Base-by-base conservation (phyloP, 92 coral and sea anemone species). In the Phenganax marumi region DNA sequence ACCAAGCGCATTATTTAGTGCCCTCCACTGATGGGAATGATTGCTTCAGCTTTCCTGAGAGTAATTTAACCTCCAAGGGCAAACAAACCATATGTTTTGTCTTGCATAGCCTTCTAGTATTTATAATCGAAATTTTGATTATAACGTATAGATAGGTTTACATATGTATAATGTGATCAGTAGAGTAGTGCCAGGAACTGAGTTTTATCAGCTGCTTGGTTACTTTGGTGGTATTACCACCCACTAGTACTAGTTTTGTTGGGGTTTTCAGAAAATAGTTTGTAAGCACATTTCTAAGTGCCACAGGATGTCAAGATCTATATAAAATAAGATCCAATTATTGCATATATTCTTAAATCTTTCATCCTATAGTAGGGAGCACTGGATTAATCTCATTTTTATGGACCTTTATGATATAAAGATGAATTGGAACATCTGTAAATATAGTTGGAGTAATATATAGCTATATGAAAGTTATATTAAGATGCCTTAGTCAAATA, bases 401-500 rank as follows among this genome's bases (percentile, higher is more conserved):
- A 48, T 78, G 60, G 83, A 78, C 21, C 55, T 46, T 63, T 63
- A 78, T 46, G 53, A 16, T 52, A 57, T 78, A 48, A 22, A 62
- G 22, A 49, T 78, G 48, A 65, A 78, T 78, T 24, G 9, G 39
- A 77, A 69, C 50, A 47, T 61, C 57, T 78, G 73, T 78, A 78
- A 78, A 78, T 78, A 78, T 78, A 78, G 73, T 61, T 78, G 60
- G 52, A 78, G 71, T 60, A 60, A 78, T 78, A 63, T 78, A 78
- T 78, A 23, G 25, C 0, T 33, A 66, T 25, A 47, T 66, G 72
- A 66, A 49, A 66, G 72, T 66, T 66, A 66, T 33, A 33, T 66
- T 33, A 66, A 25, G n/a, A 66, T 66, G 16, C 72, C 72, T 66
- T 33, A n/a, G 43, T 66, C 10, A 66, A 33, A 33, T 16, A 66